Base-by-base conservation (phyloP, 2,888 invertebrate genomes). In the Chelonus formosanus region DNA sequence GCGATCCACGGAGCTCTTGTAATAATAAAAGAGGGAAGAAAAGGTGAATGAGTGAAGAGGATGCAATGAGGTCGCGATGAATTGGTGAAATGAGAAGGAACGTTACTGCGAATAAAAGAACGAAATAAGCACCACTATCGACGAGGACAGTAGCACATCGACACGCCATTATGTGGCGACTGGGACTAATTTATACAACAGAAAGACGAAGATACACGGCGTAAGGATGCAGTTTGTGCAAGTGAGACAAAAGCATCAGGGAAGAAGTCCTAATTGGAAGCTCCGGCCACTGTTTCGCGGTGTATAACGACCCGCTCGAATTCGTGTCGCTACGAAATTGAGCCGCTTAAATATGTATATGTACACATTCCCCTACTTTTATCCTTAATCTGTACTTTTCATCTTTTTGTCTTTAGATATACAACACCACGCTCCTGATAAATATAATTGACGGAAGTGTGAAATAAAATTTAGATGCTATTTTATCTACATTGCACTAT, bases 141-240 rank as follows among this genome's bases (percentile, higher is more conserved):
- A 73, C 70, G 70, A 75, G 77, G 80, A 81, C 82, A 78, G 83
- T 82, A 83, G 83, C 83, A 79, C 80, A 83, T 83, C 84, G 82
- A 83, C 83, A 83, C 83, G 81, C 83, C 81, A 83, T 84, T 84
- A 84, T 83, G 82, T 82, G 82, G 79, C 80, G 81, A 79, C 79
- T 77, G 78, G 79, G 83, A 83, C 84, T 84, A 84, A 84, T 84
- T 84, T 83, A 84, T 83, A 84, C 84, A 83, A 83, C 80, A 67
- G 80, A 78, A 80, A 79, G 80, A 82, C 78, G 78, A 79, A 76
- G 77, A 82, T 72, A 76, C 77, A 75, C 76, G 75, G 73, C 63
- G 54, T 48, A 65, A 63, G 59, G 58, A 65, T 54, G 63, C 55
- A 61, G 55, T 36, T 60, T 3, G 47, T 6, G 65, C 47, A 58